These are phyloP conservation scores for Dexiosoma caninum DNA, from an alignment of 2,888 invertebrate genomes.

Conservation along the genomic window DNA sequence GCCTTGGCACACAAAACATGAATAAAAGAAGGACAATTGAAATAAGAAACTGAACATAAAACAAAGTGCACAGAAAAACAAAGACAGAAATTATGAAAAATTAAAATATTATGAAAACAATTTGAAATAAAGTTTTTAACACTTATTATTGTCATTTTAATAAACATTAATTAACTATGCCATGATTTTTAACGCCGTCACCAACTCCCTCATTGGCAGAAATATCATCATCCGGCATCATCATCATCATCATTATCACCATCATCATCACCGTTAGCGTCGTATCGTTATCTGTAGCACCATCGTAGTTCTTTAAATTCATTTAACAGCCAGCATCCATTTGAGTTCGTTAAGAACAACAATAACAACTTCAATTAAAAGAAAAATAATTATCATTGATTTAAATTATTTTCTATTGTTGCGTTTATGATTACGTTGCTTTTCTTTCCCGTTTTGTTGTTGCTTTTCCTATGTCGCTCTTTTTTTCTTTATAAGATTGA, in stretches of 20 bases:
- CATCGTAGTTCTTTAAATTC: slow-evolving; percentile 18
- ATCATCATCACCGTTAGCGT: not conserved
- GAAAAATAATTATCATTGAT: slow-evolving; percentile 44
- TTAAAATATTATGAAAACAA: slow-evolving; percentile 37
- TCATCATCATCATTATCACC: not conserved
- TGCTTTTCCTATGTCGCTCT: not conserved
- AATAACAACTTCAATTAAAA: slow-evolving; percentile 3
- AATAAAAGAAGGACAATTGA: not conserved
- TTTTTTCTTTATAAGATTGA: not conserved
- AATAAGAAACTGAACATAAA: not conserved
- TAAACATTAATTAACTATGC: slow-evolving; percentile 49
- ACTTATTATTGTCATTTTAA: slow-evolving; percentile 34
- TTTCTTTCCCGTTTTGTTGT: not conserved
- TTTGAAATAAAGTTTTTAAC: slow-evolving; percentile 46
- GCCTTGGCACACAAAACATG: not conserved
- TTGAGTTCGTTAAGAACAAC: slow-evolving; percentile 30
- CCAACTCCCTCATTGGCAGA: not conserved
- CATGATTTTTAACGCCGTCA: slow-evolving; percentile 31
- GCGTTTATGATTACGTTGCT: not conserved
- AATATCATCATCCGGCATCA: not conserved
- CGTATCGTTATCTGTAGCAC: slow-evolving; percentile 12
- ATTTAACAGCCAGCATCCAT: slow-evolving; percentile 20
- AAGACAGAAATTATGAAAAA: not conserved
- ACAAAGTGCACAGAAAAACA: not conserved
- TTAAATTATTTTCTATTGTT: slow-evolving; percentile 33